Evolutionary conservation across 92 coral and sea anemone genomes (phyloP), one percentile per base, ranked within the genome.

Genomic region (Porites divaricata): DNA sequence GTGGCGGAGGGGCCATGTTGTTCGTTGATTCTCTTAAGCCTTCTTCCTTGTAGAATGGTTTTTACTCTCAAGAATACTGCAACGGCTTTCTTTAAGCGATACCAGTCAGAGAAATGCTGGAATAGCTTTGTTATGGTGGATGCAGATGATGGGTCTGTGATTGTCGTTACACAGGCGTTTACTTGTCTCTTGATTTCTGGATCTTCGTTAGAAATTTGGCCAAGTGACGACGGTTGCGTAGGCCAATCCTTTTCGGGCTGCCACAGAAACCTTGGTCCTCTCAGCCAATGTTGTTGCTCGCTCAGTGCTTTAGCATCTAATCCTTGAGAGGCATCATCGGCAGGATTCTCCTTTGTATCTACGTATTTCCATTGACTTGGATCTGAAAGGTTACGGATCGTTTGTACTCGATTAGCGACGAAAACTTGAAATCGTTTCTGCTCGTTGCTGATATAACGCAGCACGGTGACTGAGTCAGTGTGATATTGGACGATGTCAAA

Each of bases 321-420:
- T n/a, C 91, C 86, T 57, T 86, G 61, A 19, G 91, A 87, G 25
- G 86, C 89, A 26, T 87, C 87, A 45, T 87, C 94, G 13, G 91
- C 89, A 21, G 93, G 95, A 77, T 92, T 92, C 51, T 86, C 74
- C 15, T 57, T 48, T 14, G 88, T 80, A 56, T 79, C 72, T 24
- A 92, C 91, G 70, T 80, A 92, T 58, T 65, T 86, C 95, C 91
- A 92, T 64, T 92, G 93, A 63, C 45, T 81, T 74, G 86, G 70
- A 54, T 62, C 74, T 25, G 90, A 75, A 56, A 79, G 69, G 54
- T 85, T 80, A n/a, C 89, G 84, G 63, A 88, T 92, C 59, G 81
- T 25, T 66, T 92, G 92, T 13, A 92, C 80, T 22, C 92, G 67
- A 62, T 92, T 92, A 8, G 95, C 92, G 5, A 88, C 92, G 80